Evolutionary conservation across 2,113 vertebrate species (phyloP).

Genomic region (Lophotis ruficrista): DNA sequence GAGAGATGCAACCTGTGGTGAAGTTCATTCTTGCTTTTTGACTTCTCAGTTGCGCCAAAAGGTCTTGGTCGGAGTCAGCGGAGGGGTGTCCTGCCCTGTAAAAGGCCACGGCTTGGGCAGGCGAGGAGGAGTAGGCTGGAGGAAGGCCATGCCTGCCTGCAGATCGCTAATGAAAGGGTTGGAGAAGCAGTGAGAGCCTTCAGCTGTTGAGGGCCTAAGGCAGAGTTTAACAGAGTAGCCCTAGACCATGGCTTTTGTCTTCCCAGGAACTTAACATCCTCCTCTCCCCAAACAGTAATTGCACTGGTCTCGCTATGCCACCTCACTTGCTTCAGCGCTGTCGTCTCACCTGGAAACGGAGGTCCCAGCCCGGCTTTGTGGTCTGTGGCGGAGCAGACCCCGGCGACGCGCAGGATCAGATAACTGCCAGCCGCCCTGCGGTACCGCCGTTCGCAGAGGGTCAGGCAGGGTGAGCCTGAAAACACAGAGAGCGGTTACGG

Average conservation of each 20-base stretch:
- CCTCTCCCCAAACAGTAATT: background rate
- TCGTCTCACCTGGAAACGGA: background rate
- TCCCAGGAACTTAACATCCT: background rate
- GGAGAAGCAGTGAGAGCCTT: background rate
- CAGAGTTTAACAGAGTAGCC: background rate
- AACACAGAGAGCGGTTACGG: rapidly evolving
- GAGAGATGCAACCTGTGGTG: background rate
- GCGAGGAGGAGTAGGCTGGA: background rate
- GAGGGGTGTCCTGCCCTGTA: background rate
- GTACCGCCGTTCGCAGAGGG: background rate
- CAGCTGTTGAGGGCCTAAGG: background rate
- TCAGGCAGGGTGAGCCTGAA: background rate
- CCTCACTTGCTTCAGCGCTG: rapidly evolving
- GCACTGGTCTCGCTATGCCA: rapidly evolving
- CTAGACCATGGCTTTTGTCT: background rate
- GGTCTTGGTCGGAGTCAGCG: background rate
- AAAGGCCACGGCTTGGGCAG: background rate
- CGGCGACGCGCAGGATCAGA: background rate
- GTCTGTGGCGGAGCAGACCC: background rate
- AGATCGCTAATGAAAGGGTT: background rate
- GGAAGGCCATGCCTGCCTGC: background rate
- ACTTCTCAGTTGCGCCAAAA: background rate
- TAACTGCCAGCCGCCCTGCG: background rate
- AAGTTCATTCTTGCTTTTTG: background rate
- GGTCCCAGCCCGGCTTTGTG: background rate